Percentiles rank a stretch among this genome's conserved stretches.
Conservation (phyloP, 2,113 vertebrate species). For the Urocitellus parryii region DNA sequence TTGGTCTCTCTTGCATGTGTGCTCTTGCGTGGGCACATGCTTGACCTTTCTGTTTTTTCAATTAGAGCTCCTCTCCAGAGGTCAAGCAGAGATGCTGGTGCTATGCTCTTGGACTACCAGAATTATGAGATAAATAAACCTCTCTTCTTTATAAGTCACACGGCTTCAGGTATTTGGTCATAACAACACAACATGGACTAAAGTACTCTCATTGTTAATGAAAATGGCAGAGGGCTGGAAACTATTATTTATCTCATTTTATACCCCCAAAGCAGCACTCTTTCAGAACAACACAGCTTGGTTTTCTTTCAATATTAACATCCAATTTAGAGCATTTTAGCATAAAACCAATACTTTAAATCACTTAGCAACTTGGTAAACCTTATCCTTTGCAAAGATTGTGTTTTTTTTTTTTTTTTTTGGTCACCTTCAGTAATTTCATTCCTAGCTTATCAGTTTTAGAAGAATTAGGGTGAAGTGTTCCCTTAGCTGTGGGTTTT, state of each 20-base stretch:
- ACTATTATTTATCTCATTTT: not conserved
- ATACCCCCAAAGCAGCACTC: not conserved
- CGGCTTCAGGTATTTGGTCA: not conserved
- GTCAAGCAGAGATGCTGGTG: not conserved
- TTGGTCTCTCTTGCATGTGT: not conserved
- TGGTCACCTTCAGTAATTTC: not conserved
- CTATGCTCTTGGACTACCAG: not conserved
- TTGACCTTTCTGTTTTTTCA: not conserved
- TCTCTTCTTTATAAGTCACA: not conserved
- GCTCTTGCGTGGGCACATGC: too few relatives aligned
- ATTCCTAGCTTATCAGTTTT: not conserved
- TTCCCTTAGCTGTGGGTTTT: not conserved
- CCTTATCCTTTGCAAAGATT: not conserved
- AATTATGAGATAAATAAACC: not conserved
- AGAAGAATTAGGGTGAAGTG: not conserved
- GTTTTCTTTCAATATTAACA: not conserved
- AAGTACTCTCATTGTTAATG: not conserved
- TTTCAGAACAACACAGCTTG: not conserved
- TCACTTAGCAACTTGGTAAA: not conserved
- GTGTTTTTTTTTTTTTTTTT: not conserved
- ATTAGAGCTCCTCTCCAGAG: not conserved
- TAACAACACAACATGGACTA: not conserved
- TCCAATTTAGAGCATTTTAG: not conserved
- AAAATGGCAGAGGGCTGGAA: not conserved
- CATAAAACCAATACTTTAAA: slow-evolving; percentile 1